These are phyloP conservation scores for Cepaea nemoralis DNA, from an alignment of 1,140 invertebrate species.

Conservation along the genomic window DNA sequence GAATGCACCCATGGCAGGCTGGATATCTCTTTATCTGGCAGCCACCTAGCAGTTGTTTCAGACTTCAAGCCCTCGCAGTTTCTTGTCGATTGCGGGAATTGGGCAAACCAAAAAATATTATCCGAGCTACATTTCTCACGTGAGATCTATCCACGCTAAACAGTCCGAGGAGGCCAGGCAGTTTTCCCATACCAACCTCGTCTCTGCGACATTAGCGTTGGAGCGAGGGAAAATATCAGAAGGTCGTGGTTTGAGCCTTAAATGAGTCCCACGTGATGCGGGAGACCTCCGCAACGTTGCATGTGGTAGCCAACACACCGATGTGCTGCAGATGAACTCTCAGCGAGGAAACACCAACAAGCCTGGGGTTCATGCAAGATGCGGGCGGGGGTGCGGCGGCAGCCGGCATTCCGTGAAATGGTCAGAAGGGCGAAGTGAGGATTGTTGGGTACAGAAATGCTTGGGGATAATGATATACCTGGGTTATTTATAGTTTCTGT, in stretches of 20 bases:
- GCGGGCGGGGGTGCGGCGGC: not conserved
- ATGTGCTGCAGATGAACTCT: not conserved
- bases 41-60: not conserved
- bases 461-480: too few relatives aligned
- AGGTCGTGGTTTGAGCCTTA: constrained; percentile 25
- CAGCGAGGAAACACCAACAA: not conserved
- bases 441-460: too few relatives aligned
- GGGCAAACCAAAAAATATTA: constrained; percentile 19
- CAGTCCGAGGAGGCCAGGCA: constrained; percentile 21
- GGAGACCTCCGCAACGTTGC: constrained; percentile 35
- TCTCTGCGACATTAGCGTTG: constrained; percentile 24
- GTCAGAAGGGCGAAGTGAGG: not conserved
- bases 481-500: too few relatives aligned
- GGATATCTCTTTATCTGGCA: not conserved
- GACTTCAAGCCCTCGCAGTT: not conserved
- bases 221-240: constrained; percentile 32
- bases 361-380: not conserved
- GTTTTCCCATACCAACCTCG: constrained; percentile 33
- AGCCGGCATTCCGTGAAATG: not conserved
- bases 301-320: constrained; percentile 20
- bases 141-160: constrained; percentile 15
- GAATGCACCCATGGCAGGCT: not conserved
- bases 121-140: constrained; percentile 7
- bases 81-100: not conserved
- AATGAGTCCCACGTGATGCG: constrained; percentile 34